phyloP scores from a whole-genome alignment of 1,140 invertebrate species.

The Apocrypta bakeri region DNA sequence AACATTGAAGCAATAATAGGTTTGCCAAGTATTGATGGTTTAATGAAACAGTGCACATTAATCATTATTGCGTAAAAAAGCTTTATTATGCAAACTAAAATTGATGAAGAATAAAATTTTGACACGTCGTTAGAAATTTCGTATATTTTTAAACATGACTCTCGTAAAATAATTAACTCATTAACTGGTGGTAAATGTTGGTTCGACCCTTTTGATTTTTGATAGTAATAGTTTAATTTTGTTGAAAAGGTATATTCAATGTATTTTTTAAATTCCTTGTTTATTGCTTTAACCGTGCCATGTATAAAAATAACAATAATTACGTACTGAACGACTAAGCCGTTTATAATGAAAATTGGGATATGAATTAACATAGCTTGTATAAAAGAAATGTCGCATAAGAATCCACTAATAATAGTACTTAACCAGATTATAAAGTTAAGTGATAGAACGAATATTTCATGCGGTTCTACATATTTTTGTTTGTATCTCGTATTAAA shows the following conservation, averaged over 20 bases:
- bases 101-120: constrained; percentile 5
- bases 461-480: neutral
- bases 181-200: neutral
- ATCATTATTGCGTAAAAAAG: constrained; percentile 16
- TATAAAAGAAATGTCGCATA: neutral
- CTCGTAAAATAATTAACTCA: neutral
- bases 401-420: neutral
- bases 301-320: constrained; percentile 8
- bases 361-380: neutral
- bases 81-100: constrained; percentile 18
- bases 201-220: neutral
- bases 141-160: neutral
- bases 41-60: constrained; percentile 25
- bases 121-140: constrained; percentile 15
- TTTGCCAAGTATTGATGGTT: constrained; percentile 29
- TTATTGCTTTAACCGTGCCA: constrained; percentile 5
- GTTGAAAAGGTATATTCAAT: neutral
- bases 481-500: constrained; percentile 16
- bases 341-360: constrained; percentile 21
- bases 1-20: neutral
- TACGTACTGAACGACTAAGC: constrained; percentile 24
- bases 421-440: constrained; percentile 8
- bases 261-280: constrained; percentile 21
- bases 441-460: neutral
- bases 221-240: neutral